phyloP scores from a whole-genome alignment of 2,888 invertebrate genomes.

The Aporophyla nigra region DNA sequence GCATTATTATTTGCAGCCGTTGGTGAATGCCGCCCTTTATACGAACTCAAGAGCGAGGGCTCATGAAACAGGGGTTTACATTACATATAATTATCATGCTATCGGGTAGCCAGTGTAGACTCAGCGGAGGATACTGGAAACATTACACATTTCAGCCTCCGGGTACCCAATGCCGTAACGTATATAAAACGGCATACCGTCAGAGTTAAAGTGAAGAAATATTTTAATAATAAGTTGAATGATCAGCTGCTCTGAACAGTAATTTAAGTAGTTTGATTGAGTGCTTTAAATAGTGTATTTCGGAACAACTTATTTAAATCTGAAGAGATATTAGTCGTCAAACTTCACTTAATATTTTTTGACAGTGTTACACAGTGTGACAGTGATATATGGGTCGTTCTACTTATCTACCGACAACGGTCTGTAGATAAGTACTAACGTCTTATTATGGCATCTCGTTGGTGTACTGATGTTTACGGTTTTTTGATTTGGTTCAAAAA shows the following conservation, averaged over 20 bases:
- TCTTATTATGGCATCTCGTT: too few relatives aligned
- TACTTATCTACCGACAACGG: too few relatives aligned
- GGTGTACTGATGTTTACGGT: too few relatives aligned
- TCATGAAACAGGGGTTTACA: neutral
- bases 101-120: neutral
- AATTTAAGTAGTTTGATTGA: neutral
- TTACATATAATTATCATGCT: neutral
- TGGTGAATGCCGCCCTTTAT: neutral
- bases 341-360: neutral
- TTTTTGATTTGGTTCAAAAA: too few relatives aligned
- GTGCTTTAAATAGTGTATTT: neutral
- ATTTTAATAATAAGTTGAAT: neutral
- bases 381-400: too few relatives aligned
- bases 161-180: neutral
- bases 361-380: neutral
- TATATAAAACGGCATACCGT: neutral
- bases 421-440: too few relatives aligned
- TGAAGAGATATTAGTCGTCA: neutral
- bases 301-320: neutral
- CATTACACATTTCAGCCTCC: neutral
- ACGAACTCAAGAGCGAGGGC: neutral
- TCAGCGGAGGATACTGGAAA: neutral
- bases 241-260: neutral
- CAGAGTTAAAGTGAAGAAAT: neutral
- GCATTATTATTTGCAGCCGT: neutral